phyloP scores from a whole-genome alignment of 2,797 vertebrate species.

The Leptatherina wallacei region DNA sequence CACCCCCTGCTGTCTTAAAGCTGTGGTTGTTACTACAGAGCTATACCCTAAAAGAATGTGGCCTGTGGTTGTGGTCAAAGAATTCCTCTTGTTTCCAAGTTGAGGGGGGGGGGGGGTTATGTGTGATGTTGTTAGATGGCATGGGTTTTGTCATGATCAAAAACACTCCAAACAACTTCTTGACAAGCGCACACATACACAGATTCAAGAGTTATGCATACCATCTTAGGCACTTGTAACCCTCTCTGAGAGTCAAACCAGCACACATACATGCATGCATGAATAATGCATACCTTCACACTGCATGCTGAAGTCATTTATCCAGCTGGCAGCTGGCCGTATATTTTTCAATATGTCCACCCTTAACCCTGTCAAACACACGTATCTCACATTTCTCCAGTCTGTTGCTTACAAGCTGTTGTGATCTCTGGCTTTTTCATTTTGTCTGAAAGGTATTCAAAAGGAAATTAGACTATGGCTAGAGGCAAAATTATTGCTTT shows the following conservation, averaged over 20 bases:
- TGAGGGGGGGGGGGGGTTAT: conserved; percentile 58
- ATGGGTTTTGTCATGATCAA: conserved; percentile 71
- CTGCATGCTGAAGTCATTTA: conserved; percentile 42
- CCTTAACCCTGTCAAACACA: conserved; percentile 30
- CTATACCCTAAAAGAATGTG: conserved; percentile 70
- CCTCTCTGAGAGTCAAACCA: conserved; percentile 37
- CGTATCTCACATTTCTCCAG: conserved; percentile 5
- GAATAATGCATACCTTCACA: conserved; percentile 59
- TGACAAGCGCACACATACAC: conserved; percentile 11
- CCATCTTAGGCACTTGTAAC: conserved; percentile 41
- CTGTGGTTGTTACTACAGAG: conserved; percentile 71
- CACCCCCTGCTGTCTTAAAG: conserved; percentile 42
- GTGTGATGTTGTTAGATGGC: conserved; percentile 55
- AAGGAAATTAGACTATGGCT: conserved; percentile 16
- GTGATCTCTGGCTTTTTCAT: conserved; percentile 32
- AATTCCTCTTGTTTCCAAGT: conserved; percentile 65
- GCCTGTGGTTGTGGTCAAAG: conserved; percentile 72
- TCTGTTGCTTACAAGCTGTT: conserved; percentile 67
- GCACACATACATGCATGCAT: conserved; percentile 37
- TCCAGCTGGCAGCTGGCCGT: conserved; percentile 39
- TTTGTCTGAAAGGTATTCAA: conserved; percentile 28
- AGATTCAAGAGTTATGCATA: conserved; percentile 43
- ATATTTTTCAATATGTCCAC: not conserved
- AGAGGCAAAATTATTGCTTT: conserved; percentile 6
- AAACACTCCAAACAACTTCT: conserved; percentile 36